phyloP scores from a whole-genome alignment of 2,113 vertebrate species.

The Echinops telfairi region DNA sequence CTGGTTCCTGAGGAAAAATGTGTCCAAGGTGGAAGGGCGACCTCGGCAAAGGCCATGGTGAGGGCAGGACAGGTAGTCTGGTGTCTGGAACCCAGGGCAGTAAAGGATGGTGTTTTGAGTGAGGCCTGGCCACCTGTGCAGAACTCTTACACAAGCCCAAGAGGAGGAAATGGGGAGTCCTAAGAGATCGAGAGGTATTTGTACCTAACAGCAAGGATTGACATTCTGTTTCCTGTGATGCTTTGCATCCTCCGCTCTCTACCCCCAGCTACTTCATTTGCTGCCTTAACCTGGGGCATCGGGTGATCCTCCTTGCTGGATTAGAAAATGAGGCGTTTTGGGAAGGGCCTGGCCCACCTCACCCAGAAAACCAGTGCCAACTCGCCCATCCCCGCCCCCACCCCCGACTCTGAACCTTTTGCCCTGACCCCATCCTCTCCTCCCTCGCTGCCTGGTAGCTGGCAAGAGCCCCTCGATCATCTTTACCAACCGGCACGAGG shows the following conservation, averaged over 20 bases:
- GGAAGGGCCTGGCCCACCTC: background rate
- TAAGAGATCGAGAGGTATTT: background rate
- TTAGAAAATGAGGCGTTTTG: background rate
- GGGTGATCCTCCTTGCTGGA: background rate
- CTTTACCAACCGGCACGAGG: slow-evolving; percentile 98
- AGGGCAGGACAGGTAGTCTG: background rate
- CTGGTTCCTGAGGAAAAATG: background rate
- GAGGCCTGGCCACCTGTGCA: background rate
- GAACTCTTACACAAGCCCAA: background rate
- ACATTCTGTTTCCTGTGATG: background rate
- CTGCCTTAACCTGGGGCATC: background rate
- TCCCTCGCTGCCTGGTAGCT: slow-evolving; percentile 60
- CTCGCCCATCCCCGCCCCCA: background rate
- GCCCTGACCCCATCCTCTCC: slow-evolving; percentile 32
- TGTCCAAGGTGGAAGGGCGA: background rate
- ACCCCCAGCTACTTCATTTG: background rate
- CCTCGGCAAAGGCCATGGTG: background rate
- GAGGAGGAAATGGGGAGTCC: background rate
- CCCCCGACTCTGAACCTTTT: background rate
- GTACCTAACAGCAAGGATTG: background rate
- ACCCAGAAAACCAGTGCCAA: slow-evolving; percentile 42
- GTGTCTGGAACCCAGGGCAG: background rate
- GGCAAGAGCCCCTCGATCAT: slow-evolving; percentile 96
- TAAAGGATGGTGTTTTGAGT: background rate
- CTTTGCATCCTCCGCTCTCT: background rate